These are phyloP conservation scores for Myrmecophaga tridactyla DNA, from an alignment of 2,113 vertebrate genomes.

Conservation along the genomic window DNA sequence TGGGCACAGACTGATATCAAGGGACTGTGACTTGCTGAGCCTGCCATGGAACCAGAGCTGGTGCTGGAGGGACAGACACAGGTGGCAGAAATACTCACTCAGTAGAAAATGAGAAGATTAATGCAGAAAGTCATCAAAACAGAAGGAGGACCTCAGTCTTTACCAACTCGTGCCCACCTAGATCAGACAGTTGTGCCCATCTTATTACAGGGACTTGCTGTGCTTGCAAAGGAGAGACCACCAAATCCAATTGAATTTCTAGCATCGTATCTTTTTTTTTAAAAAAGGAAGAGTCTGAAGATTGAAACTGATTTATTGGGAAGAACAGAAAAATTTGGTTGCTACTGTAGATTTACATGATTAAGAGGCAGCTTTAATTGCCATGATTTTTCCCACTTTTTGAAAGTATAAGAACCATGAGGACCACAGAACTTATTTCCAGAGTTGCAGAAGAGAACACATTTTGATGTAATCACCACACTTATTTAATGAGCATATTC, in stretches of 20 bases:
- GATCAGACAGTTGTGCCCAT: slow-evolving; percentile 99
- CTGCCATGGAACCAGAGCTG: too few species aligned
- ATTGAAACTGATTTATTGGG: slow-evolving; percentile 87
- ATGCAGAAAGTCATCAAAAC: slow-evolving; percentile 92
- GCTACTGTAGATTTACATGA: slow-evolving; percentile 79
- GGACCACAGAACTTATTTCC: slow-evolving; percentile 69
- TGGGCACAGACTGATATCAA: too few species aligned
- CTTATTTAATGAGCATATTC: slow-evolving; percentile 85
- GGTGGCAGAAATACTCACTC: too few species aligned
- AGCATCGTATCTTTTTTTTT: slow-evolving; percentile 96
- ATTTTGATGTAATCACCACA: slow-evolving; percentile 73
- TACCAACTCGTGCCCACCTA: slow-evolving; percentile 97
- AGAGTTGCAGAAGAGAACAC: slow-evolving; percentile 65
- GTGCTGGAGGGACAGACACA: too few species aligned
- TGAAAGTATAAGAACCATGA: slow-evolving; percentile 79
- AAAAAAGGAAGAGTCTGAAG: slow-evolving; percentile 98
- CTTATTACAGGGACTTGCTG: slow-evolving; percentile 96
- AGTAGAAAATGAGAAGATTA: slow-evolving; percentile 95
- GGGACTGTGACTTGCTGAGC: too few species aligned
- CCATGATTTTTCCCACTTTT: slow-evolving; percentile 54
- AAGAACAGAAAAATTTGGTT: slow-evolving; percentile 80
- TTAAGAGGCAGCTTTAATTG: slow-evolving; percentile 77
- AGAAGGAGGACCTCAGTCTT: slow-evolving; percentile 97
- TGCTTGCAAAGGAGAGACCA: slow-evolving; percentile 98
- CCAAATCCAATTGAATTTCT: slow-evolving; percentile 98